Base-by-base conservation (phyloP, 2,797 vertebrate species). In the Tokudaia muenninki region DNA sequence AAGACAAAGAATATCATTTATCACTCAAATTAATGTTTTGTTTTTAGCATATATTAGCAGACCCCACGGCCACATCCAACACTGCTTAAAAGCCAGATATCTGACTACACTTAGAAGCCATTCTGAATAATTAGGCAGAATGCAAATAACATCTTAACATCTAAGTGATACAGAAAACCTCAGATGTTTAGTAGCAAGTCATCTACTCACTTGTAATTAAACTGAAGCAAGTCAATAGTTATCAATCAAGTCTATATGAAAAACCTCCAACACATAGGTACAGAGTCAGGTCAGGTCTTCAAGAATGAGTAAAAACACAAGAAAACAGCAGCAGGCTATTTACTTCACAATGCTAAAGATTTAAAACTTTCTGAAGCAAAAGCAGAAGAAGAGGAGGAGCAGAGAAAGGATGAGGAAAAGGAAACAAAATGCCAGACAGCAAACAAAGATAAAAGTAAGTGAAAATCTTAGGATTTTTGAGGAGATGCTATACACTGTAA, bases 41-140 rank as follows among this genome's bases (percentile, higher is more conserved):
- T 86, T 44, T 91, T 75, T 87, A 94, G 77, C 0, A 86, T 78
- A 65, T 91, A 67, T 13, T 94, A 52, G 47, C 84, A 84, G 13
- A 94, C 17, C 8, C 63, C 11, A 97, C 95, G 77, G 2, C 44
- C 78, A 96, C 84, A 50, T 52, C 70, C 41, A 90, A 24, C 7
- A 67, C 4, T 94, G 8, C 55, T 90, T 90, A 92, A 92, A 96
- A 94, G 72, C 12, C 16, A 84, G 55, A 44, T 63, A 94, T 29
- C 79, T 29, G 70, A n/a, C 75, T 94, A 74, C 31, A 94, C n/a
- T 89, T 80, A 91, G 55, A 94, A 95, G 52, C 3, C 44, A 90
- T 72, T 81, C n/a, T 96, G 84, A 92, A 94, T 87, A 96, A 94
- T 80, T 93, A 95, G 91, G 31, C 29, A 41, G 34, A 75, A 94